Percentiles rank a stretch among this genome's conserved stretches.
Conservation (phyloP, 2,113 vertebrate species). For the Callopanchax toddi region DNA sequence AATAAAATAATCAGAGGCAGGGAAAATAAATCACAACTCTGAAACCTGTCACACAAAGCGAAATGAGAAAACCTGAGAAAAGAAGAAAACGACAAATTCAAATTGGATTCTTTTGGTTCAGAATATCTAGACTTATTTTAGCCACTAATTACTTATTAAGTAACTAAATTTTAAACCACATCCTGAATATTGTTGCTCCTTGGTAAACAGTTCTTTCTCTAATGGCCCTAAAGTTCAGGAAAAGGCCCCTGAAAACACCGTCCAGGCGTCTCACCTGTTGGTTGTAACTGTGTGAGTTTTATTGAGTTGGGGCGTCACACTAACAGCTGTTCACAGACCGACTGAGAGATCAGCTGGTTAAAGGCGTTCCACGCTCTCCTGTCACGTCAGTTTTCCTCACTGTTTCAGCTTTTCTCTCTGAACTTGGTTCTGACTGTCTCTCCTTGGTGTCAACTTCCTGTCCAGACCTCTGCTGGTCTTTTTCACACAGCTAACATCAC, state of each 20-base stretch:
- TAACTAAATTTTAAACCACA: too few species aligned
- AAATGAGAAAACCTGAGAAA: too few species aligned
- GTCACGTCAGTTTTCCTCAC: not conserved
- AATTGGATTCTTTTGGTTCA: too few species aligned
- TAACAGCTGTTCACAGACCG: constrained; percentile 67
- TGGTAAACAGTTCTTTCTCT: too few species aligned
- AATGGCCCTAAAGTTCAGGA: too few species aligned
- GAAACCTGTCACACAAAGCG: too few species aligned
- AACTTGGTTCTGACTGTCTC: not conserved
- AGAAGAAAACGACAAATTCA: too few species aligned
- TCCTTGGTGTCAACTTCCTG: not conserved
- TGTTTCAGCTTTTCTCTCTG: not conserved
- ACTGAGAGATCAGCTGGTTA: constrained; percentile 56
- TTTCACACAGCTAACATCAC: not conserved
- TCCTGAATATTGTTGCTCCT: too few species aligned
- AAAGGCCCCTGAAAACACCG: not conserved
- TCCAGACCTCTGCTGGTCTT: not conserved
- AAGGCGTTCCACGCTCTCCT: constrained; percentile 39
- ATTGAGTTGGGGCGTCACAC: constrained; percentile 52
- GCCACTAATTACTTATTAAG: too few species aligned
- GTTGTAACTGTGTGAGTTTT: constrained; percentile 50
- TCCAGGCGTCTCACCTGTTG: constrained; percentile 22
- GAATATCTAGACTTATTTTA: too few species aligned
- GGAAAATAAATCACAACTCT: too few species aligned
- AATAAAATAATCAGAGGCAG: too few species aligned